Conservation (phyloP, 1,140 invertebrate genomes). For the Lordiphosa mommai region DNA sequence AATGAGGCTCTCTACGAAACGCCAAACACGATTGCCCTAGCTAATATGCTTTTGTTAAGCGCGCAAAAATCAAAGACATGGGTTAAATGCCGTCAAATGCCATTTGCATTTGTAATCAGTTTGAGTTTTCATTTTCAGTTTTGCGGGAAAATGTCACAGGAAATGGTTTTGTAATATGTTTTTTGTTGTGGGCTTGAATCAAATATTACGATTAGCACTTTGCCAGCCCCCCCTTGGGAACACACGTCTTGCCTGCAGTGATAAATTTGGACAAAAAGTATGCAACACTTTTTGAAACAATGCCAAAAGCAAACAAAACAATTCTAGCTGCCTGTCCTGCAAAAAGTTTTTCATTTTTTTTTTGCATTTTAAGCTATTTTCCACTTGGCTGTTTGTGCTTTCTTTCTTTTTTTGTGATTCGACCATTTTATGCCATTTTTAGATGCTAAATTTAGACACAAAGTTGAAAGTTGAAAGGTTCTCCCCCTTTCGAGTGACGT, state of each 20-base stretch:
- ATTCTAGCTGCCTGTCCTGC: too few relatives aligned
- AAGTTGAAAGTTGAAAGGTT: constrained; percentile 67
- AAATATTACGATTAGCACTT: constrained; percentile 35
- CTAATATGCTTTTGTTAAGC: too few relatives aligned
- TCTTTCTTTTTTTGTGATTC: constrained; percentile 35
- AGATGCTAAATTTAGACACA: constrained; percentile 43
- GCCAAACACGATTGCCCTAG: too few relatives aligned
- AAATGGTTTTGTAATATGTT: constrained; percentile 27
- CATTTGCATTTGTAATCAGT: constrained; percentile 60
- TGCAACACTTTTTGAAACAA: constrained; percentile 28
- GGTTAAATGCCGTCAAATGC: constrained; percentile 43
- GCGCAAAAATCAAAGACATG: constrained; percentile 6
- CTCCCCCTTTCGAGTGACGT: constrained; percentile 38
- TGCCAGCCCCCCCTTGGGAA: neutral
- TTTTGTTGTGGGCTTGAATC: constrained; percentile 12
- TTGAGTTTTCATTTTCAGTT: constrained; percentile 38
- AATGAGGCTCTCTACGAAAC: too few relatives aligned
- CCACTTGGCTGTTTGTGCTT: constrained; percentile 2
- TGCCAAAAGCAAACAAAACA: constrained; percentile 19
- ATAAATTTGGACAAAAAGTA: constrained; percentile 39
- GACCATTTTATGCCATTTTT: constrained; percentile 3
- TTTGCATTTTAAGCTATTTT: constrained; percentile 1
- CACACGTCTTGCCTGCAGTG: constrained; percentile 20
- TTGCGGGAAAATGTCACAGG: constrained; percentile 33
- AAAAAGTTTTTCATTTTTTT: constrained; percentile 19